These are phyloP conservation scores for Hypsopygia costalis DNA, from an alignment of 2,888 invertebrate species.

Conservation along the genomic window DNA sequence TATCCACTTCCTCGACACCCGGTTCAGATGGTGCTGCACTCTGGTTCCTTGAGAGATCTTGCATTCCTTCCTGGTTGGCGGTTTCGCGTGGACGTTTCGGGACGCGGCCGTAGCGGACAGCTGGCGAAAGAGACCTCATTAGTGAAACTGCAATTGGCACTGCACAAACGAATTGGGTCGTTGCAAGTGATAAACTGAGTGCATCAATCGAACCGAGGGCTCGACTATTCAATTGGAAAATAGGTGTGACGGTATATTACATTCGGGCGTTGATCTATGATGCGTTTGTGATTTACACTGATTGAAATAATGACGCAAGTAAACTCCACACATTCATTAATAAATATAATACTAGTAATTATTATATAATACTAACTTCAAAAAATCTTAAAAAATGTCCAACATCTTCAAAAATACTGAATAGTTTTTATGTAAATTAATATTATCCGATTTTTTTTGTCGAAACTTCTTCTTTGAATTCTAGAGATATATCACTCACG, in stretches of 20 bases:
- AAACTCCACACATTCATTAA: too few relatives aligned
- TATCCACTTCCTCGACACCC: constrained; percentile 28
- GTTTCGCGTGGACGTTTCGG: constrained; percentile 94
- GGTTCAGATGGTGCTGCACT: constrained; percentile 18
- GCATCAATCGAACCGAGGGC: constrained; percentile 26
- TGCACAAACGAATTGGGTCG: constrained; percentile 29
- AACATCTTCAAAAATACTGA: too few relatives aligned
- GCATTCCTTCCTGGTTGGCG: constrained; percentile 33
- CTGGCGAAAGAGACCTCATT: constrained; percentile 65
- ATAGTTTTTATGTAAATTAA: too few relatives aligned
- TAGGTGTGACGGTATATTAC: constrained; percentile 31
- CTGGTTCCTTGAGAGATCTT: constrained; percentile 32
- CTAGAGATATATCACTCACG: too few relatives aligned
- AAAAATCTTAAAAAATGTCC: too few relatives aligned
- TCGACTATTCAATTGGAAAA: constrained; percentile 54
- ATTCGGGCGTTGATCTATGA: constrained; percentile 28
- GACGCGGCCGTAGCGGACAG: constrained; percentile 97
- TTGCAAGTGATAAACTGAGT: constrained; percentile 33
- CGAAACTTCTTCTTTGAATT: too few relatives aligned
- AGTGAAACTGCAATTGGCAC: constrained; percentile 9
- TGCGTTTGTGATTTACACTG: neutral
- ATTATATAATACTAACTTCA: too few relatives aligned
- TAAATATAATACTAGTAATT: too few relatives aligned
- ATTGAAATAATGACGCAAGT: too few relatives aligned
- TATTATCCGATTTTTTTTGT: too few relatives aligned